Percentiles rank a stretch among this genome's conserved stretches.
These are phyloP conservation scores for Semicossyphus pulcher DNA, from an alignment of 2,113 vertebrate genomes.

Conservation along the genomic window DNA sequence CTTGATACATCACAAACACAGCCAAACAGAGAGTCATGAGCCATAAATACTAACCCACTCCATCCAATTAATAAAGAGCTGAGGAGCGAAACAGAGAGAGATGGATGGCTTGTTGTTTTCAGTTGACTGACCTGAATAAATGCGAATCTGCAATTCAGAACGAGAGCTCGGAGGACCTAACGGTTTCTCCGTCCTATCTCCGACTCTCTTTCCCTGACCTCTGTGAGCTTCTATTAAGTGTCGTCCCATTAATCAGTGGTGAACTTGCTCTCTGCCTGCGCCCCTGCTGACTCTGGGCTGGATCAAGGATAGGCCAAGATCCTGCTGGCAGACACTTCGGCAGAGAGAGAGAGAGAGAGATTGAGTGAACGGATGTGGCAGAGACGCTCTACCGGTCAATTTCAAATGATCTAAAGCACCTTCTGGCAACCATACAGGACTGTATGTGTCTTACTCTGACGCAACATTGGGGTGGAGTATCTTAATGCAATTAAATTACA, in stretches of 20 bases:
- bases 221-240: conserved; percentile 1
- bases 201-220: conserved; percentile 35
- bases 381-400: neutral
- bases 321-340: conserved; percentile 1
- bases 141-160: neutral
- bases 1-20: neutral
- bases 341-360: conserved; percentile 6
- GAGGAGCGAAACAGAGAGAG: neutral
- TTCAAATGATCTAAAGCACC: neutral
- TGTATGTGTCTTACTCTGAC: neutral
- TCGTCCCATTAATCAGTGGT: conserved; percentile 43
- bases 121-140: neutral
- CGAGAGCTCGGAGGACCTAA: neutral
- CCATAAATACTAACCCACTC: neutral
- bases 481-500: neutral
- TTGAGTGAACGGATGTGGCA: neutral
- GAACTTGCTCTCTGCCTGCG: conserved; percentile 1
- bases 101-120: neutral
- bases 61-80: neutral
- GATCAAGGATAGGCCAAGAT: conserved; percentile 43
- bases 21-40: neutral
- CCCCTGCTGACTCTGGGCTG: neutral
- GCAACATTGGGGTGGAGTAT: neutral
- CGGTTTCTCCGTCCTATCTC: neutral
- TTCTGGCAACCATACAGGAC: neutral